A percentile compares a stretch with the other conserved stretches of the same genome.
phyloP scores from a whole-genome alignment of 1,140 invertebrate species.

The Thrips palmi region DNA sequence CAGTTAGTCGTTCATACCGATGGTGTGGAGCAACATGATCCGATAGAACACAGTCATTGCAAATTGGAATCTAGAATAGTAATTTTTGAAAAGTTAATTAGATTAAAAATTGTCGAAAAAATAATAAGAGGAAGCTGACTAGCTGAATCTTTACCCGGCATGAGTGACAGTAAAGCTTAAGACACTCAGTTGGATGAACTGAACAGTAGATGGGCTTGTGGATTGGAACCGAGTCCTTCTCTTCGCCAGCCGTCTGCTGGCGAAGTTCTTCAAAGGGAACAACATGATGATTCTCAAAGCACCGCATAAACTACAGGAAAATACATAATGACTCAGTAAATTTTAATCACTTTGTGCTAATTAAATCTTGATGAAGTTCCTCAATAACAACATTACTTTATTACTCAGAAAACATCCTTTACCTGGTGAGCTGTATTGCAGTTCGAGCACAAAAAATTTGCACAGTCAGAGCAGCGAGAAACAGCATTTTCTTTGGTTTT shows the following conservation, averaged over 20 bases:
- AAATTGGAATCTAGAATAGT: conserved; percentile 37
- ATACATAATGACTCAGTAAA: conserved; percentile 7
- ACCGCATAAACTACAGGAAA: conserved; percentile 52
- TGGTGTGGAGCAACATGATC: conserved; percentile 63
- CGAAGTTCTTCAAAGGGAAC: conserved; percentile 75
- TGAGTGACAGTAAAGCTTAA: conserved; percentile 64
- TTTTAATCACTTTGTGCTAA: conserved; percentile 4
- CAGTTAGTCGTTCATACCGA: conserved; percentile 53
- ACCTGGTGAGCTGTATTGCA: conserved; percentile 81
- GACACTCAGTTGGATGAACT: conserved; percentile 51
- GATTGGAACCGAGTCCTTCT: conserved; percentile 50
- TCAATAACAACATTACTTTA: neutral
- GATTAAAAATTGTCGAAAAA: neutral
- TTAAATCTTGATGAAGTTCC: neutral
- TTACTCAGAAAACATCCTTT: conserved; percentile 6
- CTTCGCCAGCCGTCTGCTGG: no score
- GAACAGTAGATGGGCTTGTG: conserved; percentile 69
- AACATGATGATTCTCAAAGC: conserved; percentile 82
- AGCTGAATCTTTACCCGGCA: conserved; percentile 47
- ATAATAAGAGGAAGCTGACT: neutral
- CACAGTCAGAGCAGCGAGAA: conserved; percentile 80
- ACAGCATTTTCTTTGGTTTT: conserved; percentile 78
- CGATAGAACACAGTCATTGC: conserved; percentile 58
- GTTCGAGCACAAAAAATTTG: conserved; percentile 79
- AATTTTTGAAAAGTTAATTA: conserved; percentile 10